Evolutionary conservation across 2,113 vertebrate species (phyloP).

Genomic region (Shinisaurus crocodilurus): DNA sequence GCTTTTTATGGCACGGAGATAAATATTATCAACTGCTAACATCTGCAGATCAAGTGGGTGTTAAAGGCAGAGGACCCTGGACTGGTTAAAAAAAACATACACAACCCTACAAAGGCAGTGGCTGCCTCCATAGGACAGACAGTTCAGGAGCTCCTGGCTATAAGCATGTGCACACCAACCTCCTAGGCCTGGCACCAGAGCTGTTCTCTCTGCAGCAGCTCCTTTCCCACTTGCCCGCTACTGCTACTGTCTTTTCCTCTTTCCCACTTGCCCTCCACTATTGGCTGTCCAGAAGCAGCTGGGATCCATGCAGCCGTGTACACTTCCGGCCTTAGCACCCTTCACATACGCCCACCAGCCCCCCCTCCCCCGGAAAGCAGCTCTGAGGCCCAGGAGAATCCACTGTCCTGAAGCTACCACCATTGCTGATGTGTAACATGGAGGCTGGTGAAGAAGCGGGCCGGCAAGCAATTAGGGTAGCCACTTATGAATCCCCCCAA

Average conservation of each 20-base stretch:
- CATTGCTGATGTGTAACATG: neutral
- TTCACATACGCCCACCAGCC: neutral
- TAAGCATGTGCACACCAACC: neutral
- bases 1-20: neutral
- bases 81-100: neutral
- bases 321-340: neutral
- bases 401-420: neutral
- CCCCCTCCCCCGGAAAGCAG: neutral
- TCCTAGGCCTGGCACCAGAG: neutral
- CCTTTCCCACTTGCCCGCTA: neutral
- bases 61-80: neutral
- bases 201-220: neutral
- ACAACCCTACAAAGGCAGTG: neutral
- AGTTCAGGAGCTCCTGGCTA: neutral
- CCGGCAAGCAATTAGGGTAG: neutral
- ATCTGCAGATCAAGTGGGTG: neutral
- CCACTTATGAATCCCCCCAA: no score
- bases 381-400: neutral
- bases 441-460: neutral
- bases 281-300: neutral
- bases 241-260: no score
- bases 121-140: neutral
- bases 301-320: neutral
- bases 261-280: neutral
- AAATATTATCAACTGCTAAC: neutral